Evolutionary conservation across 2,113 vertebrate genomes (phyloP).

Genomic region (Oxygymnocypris stewartii): DNA sequence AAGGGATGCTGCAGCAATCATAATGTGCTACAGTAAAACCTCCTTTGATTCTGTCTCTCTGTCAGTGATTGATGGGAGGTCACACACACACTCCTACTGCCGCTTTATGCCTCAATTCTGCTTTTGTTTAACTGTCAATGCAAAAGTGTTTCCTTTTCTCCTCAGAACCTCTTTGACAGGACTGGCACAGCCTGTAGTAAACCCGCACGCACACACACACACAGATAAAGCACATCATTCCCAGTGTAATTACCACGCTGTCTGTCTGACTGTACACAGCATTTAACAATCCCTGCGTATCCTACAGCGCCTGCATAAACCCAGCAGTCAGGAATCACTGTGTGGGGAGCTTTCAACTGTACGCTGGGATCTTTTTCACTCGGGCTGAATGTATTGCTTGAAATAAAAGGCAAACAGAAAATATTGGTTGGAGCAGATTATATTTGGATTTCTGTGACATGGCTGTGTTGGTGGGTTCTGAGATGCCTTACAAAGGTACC

Average conservation of each 20-base stretch:
- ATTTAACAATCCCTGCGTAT: slow-evolving; percentile 34
- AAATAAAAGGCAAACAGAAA: slow-evolving; percentile 28
- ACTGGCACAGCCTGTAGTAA: slow-evolving; percentile 20
- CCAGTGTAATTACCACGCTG: slow-evolving; percentile 25
- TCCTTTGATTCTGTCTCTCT: neutral
- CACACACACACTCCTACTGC: neutral
- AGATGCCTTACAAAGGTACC: neutral
- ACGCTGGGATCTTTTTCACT: slow-evolving; percentile 8
- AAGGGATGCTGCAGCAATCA: neutral
- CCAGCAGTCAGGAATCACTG: slow-evolving; percentile 33
- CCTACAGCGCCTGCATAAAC: slow-evolving; percentile 6
- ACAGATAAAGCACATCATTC: slow-evolving; percentile 3
- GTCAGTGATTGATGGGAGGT: slow-evolving; percentile 18
- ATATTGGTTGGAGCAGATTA: neutral
- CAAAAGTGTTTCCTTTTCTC: slow-evolving; percentile 33
- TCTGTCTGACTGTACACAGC: slow-evolving; percentile 40
- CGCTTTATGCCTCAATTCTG: slow-evolving; percentile 1
- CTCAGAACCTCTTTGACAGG: slow-evolving; percentile 28
- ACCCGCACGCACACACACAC: slow-evolving; percentile 16
- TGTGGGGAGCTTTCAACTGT: slow-evolving; percentile 17
- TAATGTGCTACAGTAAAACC: neutral
- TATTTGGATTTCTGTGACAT: neutral
- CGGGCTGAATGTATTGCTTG: neutral
- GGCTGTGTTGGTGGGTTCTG: neutral
- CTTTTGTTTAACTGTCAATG: slow-evolving; percentile 35